Evolutionary conservation across 2,888 invertebrate species (phyloP).

Genomic region (Morpho achilles): DNA sequence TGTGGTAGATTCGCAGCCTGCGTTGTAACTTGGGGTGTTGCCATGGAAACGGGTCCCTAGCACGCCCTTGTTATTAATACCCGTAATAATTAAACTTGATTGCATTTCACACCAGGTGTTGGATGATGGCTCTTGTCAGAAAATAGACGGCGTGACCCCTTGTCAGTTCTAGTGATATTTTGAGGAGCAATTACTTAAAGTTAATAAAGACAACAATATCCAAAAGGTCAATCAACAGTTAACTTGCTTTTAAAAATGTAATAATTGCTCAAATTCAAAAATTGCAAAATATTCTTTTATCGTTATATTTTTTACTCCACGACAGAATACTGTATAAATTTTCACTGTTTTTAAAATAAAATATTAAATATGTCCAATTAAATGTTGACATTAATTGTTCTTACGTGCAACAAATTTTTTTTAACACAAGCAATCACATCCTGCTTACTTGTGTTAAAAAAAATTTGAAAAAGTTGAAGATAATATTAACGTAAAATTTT

Average conservation of each 20-base stretch:
- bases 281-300: too few species aligned
- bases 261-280: too few species aligned
- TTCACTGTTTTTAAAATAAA: too few species aligned
- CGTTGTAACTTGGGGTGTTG: constrained; percentile 64
- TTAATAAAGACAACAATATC: constrained; percentile 20
- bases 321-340: too few species aligned
- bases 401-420: too few species aligned
- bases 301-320: too few species aligned
- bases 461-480: too few species aligned
- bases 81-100: constrained; percentile 78
- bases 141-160: constrained; percentile 39
- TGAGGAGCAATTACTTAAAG: constrained; percentile 24
- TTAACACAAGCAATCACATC: too few species aligned
- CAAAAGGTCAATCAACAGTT: constrained; percentile 2
- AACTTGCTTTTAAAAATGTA: neutral
- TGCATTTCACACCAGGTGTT: constrained; percentile 78
- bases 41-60: constrained; percentile 65
- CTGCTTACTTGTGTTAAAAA: too few species aligned
- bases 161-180: constrained; percentile 33
- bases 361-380: too few species aligned
- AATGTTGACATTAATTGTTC: too few species aligned
- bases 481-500: too few species aligned
- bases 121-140: constrained; percentile 66
- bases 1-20: constrained; percentile 61
- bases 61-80: constrained; percentile 79